phyloP scores from a whole-genome alignment of 2,888 invertebrate genomes.

The Caenorhabditis sp. region DNA sequence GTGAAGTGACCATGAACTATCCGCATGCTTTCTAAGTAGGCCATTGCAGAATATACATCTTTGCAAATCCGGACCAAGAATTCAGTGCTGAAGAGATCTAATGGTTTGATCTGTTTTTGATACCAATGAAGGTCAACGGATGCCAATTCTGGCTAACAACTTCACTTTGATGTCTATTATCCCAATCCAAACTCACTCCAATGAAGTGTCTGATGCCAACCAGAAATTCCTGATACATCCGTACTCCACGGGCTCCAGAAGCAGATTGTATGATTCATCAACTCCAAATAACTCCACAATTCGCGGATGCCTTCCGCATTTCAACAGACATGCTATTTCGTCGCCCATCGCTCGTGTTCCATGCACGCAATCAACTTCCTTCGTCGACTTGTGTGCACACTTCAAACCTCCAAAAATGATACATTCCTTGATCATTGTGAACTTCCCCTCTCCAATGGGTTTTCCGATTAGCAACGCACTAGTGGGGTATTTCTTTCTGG shows the following conservation, averaged over 20 bases:
- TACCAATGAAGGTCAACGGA: too few relatives aligned
- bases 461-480: conserved; percentile 65
- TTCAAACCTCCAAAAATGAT: conserved; percentile 62
- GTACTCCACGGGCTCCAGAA: conserved; percentile 70
- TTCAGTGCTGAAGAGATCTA: conserved; percentile 59
- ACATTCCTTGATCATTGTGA: conserved; percentile 76
- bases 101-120: too few relatives aligned
- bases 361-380: conserved; percentile 69
- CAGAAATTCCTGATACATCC: conserved; percentile 69
- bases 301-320: conserved; percentile 70
- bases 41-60: conserved; percentile 73
- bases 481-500: conserved; percentile 58
- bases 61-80: conserved; percentile 69
- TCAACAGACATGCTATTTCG: conserved; percentile 71
- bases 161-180: too few relatives aligned
- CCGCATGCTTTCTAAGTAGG: conserved; percentile 73
- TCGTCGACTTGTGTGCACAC: conserved; percentile 70
- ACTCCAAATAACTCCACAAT: conserved; percentile 67
- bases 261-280: conserved; percentile 70
- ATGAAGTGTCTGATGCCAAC: conserved; percentile 51
- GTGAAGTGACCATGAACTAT: conserved; percentile 80
- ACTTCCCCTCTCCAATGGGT: conserved; percentile 79
- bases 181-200: conserved; percentile 52
- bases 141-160: too few relatives aligned
- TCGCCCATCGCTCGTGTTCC: conserved; percentile 74